Evolutionary conservation across 2,888 invertebrate species (phyloP).

Genomic region (Tachina fera): DNA sequence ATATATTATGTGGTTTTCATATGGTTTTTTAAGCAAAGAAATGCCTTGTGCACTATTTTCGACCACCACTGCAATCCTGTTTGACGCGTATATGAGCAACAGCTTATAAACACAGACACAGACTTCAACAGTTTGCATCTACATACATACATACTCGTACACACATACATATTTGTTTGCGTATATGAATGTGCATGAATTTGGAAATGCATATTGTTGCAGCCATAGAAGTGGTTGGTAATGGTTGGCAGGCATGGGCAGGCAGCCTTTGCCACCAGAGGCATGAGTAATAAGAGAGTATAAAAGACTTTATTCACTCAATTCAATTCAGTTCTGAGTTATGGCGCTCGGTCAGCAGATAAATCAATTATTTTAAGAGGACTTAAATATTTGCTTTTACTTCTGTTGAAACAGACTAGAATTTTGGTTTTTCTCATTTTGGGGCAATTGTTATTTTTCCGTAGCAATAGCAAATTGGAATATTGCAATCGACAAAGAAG

Average conservation of each 20-base stretch:
- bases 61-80: background rate
- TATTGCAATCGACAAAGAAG: slow-evolving; percentile 1
- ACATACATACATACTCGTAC: no score
- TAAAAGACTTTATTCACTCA: slow-evolving; percentile 57
- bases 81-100: slow-evolving; percentile 4
- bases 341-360: slow-evolving; percentile 67
- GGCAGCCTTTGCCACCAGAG: slow-evolving; percentile 10
- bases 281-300: slow-evolving; percentile 30
- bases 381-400: slow-evolving; percentile 61
- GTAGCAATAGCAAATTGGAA: slow-evolving; percentile 22
- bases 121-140: slow-evolving; percentile 32
- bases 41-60: background rate
- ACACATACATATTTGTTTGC: background rate
- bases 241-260: background rate
- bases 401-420: background rate
- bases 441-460: background rate
- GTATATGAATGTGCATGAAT: background rate
- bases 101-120: slow-evolving; percentile 22
- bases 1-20: no score
- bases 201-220: slow-evolving; percentile 57
- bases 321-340: slow-evolving; percentile 54
- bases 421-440: slow-evolving; percentile 14
- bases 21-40: background rate
- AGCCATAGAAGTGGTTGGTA: slow-evolving; percentile 23
- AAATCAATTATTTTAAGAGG: slow-evolving; percentile 73